These are phyloP conservation scores for Dendrolimus houi DNA, from an alignment of 2,888 invertebrate genomes.

Conservation along the genomic window DNA sequence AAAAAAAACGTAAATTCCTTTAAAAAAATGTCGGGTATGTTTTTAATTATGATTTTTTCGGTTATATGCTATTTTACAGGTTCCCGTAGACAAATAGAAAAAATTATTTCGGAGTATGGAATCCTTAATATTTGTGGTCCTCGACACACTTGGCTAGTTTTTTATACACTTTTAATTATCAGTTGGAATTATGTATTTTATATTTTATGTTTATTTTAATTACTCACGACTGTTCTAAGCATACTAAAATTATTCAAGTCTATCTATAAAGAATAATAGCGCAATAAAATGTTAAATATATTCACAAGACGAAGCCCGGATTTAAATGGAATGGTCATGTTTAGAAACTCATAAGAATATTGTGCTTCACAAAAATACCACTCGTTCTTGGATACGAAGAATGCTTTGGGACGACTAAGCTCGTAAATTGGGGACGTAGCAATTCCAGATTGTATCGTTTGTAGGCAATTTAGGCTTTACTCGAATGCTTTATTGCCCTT, in stretches of 20 bases:
- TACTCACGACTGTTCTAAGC: slow-evolving; percentile 26
- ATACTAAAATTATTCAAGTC: slow-evolving; percentile 28
- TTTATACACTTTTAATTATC: too few species aligned
- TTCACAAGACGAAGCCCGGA: slow-evolving; percentile 36
- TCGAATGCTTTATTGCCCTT: slow-evolving; percentile 36
- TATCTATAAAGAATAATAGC: slow-evolving; percentile 48
- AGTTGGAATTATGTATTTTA: too few species aligned
- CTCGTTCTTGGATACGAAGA: slow-evolving; percentile 41
- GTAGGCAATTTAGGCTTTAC: slow-evolving; percentile 47
- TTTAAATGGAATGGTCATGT: slow-evolving; percentile 64
- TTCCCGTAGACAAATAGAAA: too few species aligned
- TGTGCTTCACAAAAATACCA: slow-evolving; percentile 54
- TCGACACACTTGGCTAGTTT: too few species aligned
- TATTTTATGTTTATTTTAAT: slow-evolving; percentile 15
- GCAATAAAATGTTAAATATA: slow-evolving; percentile 54
- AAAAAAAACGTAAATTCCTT: too few species aligned
- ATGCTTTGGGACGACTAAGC: slow-evolving; percentile 47
- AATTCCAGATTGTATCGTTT: slow-evolving; percentile 59
- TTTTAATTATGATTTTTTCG: too few species aligned
- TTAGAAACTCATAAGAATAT: slow-evolving; percentile 61
- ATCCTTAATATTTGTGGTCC: too few species aligned
- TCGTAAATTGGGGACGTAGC: slow-evolving; percentile 57
- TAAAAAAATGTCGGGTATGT: too few species aligned
- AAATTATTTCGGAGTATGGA: too few species aligned
- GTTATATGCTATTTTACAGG: too few species aligned